A percentile compares a stretch with the other conserved stretches of the same genome.
Conservation (phyloP, 2,888 invertebrate genomes). For the Aspidapion aeneum region DNA sequence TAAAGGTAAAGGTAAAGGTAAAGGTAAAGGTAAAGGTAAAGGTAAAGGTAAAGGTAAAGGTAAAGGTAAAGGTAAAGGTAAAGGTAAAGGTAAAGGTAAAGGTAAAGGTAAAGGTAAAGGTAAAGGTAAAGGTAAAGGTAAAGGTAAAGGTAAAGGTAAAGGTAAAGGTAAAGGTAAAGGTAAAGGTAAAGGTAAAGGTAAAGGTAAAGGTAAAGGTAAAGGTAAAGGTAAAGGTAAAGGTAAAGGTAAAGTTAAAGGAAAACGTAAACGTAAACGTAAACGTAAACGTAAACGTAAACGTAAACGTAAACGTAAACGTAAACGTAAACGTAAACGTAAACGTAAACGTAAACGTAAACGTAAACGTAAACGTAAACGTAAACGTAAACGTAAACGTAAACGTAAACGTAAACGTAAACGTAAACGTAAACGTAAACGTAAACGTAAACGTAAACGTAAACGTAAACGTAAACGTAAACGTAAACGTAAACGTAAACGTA, state of each 20-base stretch:
- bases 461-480: no score
- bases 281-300: not conserved
- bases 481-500: not conserved
- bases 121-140: not conserved
- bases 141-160: not conserved
- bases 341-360: not conserved
- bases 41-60: not conserved
- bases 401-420: not conserved
- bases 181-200: not conserved
- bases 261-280: not conserved
- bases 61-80: not conserved
- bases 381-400: not conserved
- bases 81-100: not conserved
- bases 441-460: no score
- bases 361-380: not conserved
- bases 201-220: not conserved
- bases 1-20: not conserved
- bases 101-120: not conserved
- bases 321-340: not conserved
- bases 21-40: not conserved
- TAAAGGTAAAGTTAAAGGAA: not conserved
- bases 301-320: not conserved
- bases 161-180: not conserved
- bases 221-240: not conserved
- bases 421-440: no score